These are phyloP conservation scores for Drosophila paramelanica DNA, from an alignment of 2,888 invertebrate species.

Conservation along the genomic window DNA sequence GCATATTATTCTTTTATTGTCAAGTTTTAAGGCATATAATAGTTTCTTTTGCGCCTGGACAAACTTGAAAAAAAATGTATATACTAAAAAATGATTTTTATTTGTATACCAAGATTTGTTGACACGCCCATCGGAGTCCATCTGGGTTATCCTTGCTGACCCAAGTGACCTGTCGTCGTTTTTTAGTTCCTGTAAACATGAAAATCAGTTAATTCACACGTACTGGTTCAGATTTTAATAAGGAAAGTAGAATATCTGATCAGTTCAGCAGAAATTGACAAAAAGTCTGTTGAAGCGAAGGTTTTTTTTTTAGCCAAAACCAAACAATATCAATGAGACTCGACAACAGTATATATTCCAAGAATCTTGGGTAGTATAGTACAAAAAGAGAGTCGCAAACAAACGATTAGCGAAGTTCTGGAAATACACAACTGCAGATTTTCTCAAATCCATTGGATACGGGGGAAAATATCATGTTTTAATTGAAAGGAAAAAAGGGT, in stretches of 20 bases:
- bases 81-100: neutral
- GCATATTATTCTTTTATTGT: slow-evolving; percentile 19
- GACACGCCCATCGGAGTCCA: neutral
- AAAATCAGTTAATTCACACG: slow-evolving; percentile 14
- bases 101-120: neutral
- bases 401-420: neutral
- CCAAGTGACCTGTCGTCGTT: neutral
- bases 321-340: neutral
- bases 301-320: slow-evolving; percentile 6
- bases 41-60: neutral
- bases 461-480: neutral
- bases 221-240: neutral
- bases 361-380: neutral
- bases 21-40: neutral
- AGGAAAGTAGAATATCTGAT: neutral
- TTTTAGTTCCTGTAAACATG: slow-evolving; percentile 36
- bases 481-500: neutral
- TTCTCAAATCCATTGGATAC: neutral
- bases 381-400: neutral
- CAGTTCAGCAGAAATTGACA: slow-evolving; percentile 4
- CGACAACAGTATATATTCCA: neutral
- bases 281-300: neutral
- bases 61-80: neutral
- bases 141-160: slow-evolving; percentile 11
- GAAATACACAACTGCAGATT: neutral